Evolutionary conservation across 92 coral and sea anemone genomes (phyloP).

Genomic region (Siderastrea radians): DNA sequence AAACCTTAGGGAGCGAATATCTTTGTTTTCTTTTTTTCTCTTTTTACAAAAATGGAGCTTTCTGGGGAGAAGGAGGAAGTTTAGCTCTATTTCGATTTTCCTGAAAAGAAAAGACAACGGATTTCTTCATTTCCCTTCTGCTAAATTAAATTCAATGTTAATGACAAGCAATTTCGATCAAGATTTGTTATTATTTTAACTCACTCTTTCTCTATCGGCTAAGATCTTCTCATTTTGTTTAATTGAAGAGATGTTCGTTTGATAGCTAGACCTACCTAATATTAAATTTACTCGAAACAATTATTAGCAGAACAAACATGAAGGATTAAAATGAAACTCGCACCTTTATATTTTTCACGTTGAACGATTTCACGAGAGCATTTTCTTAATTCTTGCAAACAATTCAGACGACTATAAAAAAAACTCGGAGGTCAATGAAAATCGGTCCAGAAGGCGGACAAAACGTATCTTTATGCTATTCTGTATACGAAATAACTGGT

Average conservation of each 20-base stretch:
- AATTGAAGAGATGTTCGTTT: constrained; percentile 10
- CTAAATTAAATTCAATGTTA: neutral
- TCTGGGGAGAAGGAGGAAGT: constrained; percentile 36
- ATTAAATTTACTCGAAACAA: neutral
- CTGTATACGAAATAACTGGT: neutral
- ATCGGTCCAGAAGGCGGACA: neutral
- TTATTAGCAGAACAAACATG: neutral
- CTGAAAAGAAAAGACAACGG: constrained; percentile 17
- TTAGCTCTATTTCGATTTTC: neutral
- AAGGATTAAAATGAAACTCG: too few species aligned
- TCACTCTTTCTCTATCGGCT: constrained; percentile 28
- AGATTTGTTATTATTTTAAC: constrained; percentile 67
- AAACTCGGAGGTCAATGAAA: neutral
- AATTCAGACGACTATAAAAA: neutral
- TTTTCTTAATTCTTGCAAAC: too few species aligned
- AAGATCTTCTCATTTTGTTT: constrained; percentile 39
- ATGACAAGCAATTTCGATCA: constrained; percentile 11
- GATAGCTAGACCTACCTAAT: neutral
- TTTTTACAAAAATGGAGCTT: neutral
- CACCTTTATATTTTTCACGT: neutral
- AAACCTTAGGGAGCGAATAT: constrained; percentile 23
- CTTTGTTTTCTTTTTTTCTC: neutral
- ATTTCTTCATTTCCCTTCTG: constrained; percentile 9
- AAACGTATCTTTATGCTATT: neutral
- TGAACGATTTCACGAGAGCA: neutral